Evolutionary conservation across 2,888 invertebrate genomes (phyloP), one percentile per base, ranked within the genome.

Genomic region (Fabriciana adippe): DNA sequence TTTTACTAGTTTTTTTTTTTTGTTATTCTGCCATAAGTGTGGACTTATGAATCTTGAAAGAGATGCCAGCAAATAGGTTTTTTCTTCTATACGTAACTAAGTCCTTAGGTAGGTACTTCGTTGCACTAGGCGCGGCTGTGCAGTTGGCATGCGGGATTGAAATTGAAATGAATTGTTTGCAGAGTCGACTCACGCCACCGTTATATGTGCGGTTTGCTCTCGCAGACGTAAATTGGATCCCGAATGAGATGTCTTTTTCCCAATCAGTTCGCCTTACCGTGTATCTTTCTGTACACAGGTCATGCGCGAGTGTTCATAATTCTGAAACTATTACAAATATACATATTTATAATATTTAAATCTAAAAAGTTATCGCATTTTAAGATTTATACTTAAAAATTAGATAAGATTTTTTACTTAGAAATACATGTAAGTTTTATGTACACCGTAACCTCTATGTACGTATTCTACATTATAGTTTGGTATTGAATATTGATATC

Each of bases 81-180:
- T 62, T 53, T 51, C 16, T 41, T 53, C 16, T 18, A 15, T 41
- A 53, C 35, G 35, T 53, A 54, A 41, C 35, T 41, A 45, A 41
- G 55, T 11, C n/a, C 54, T 21, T 26, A 51, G n/a, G 14, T 35
- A 21, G 41, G 48, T 60, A 35, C 60, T 47, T 45, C 48, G 56
- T 18, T 62, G 64, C 64, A 57, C 26, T 31, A 55, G 64, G 68
- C 68, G 65, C 78, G 72, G 73, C 75, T 74, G 76, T 80, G 78
- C 76, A 74, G 75, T 76, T 78, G 80, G 78, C 80, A 79, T 81
- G 78, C 81, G 81, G 78, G 80, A 85, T 83, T 84, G 84, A 82
- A 88, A 89, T 86, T 85, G 85, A 87, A 89, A 89, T 90, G 85
- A 88, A 89, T 88, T 89, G 90, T 90, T 89, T 88, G 87, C 81